A percentile compares a stretch with the other conserved stretches of the same genome.
These are phyloP conservation scores for Myiozetetes cayanensis DNA, from an alignment of 2,113 vertebrate species.

Conservation along the genomic window DNA sequence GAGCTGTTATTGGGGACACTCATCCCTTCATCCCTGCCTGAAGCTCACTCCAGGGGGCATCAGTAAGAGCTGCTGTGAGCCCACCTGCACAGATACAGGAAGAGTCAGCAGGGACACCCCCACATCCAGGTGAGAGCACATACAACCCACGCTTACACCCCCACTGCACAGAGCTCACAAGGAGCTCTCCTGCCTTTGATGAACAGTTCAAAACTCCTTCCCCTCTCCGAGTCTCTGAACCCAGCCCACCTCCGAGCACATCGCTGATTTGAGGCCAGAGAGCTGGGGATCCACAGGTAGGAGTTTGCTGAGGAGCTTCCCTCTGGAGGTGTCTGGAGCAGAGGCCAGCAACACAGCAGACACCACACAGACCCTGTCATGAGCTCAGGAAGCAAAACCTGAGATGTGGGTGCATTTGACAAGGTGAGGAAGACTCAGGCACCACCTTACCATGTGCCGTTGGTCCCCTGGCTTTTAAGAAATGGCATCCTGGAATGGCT, in stretches of 20 bases:
- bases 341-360: background rate
- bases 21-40: background rate
- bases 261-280: background rate
- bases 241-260: rapidly evolving
- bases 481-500: background rate
- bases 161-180: background rate
- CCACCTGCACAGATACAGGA: background rate
- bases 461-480: background rate
- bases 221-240: background rate
- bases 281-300: background rate
- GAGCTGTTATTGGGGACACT: rapidly evolving
- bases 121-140: rapidly evolving
- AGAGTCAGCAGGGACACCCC: background rate
- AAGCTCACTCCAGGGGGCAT: rapidly evolving
- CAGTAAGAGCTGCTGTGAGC: background rate
- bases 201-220: rapidly evolving
- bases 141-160: background rate
- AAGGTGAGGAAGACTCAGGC: background rate
- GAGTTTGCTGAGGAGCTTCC: background rate
- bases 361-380: rapidly evolving
- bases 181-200: background rate
- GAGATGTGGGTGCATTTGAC: background rate
- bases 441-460: background rate
- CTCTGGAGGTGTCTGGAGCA: background rate
- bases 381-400: background rate